These are phyloP conservation scores for Lysandra bellargus DNA, from an alignment of 2,888 invertebrate species.

Conservation along the genomic window DNA sequence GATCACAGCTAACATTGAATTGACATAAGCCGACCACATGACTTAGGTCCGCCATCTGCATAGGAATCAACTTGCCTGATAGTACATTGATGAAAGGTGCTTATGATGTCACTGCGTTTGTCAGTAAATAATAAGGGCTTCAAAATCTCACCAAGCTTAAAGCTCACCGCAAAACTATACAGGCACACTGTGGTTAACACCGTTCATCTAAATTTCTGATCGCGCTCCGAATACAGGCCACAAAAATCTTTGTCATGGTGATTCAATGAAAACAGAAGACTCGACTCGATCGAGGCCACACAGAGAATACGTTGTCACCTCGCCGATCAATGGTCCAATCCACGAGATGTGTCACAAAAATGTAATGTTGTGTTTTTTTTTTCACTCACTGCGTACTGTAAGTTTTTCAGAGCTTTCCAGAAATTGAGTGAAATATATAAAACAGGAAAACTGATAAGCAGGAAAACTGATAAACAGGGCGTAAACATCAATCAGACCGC, in stretches of 20 bases:
- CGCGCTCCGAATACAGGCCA: not conserved
- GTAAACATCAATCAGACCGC: too few species aligned
- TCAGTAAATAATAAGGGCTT: not conserved
- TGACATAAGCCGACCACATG: too few species aligned
- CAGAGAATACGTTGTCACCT: not conserved
- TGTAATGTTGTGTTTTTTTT: not conserved
- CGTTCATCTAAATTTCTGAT: slow-evolving; percentile 3
- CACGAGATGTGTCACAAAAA: too few species aligned
- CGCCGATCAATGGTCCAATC: not conserved
- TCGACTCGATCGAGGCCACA: not conserved
- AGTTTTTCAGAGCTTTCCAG: too few species aligned
- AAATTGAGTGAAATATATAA: too few species aligned
- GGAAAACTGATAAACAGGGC: too few species aligned
- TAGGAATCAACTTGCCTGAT: too few species aligned
- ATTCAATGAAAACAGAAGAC: slow-evolving; percentile 2
- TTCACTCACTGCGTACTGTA: not conserved
- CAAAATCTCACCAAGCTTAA: not conserved
- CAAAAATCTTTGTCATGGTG: slow-evolving; percentile 21
- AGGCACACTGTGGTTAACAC: not conserved
- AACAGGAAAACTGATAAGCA: too few species aligned
- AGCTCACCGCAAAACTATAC: not conserved
- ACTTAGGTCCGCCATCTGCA: too few species aligned
- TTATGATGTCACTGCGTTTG: too few species aligned
- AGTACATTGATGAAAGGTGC: too few species aligned
- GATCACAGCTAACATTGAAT: too few species aligned